Conservation (phyloP, 2,797 vertebrate genomes). For the Sphaeramia orbicularis region DNA sequence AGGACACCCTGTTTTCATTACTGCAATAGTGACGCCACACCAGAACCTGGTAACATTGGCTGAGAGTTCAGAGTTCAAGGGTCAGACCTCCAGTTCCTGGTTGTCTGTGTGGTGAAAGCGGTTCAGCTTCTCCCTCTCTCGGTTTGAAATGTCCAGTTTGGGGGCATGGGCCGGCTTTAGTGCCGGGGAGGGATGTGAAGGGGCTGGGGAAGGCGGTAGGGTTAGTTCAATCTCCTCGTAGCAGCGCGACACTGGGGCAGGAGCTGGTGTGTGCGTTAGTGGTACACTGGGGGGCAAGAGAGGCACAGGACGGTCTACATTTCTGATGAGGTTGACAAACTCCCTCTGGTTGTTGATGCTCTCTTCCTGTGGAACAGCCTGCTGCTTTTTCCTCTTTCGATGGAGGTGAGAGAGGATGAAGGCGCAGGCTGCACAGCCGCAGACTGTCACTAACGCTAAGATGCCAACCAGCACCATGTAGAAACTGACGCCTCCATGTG, state of each 20-base stretch:
- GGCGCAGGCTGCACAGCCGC: conserved; percentile 71
- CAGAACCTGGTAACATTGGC: conserved; percentile 42
- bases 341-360: conserved; percentile 88
- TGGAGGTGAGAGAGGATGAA: conserved; percentile 81
- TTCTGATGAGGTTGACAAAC: conserved; percentile 86
- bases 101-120: conserved; percentile 80
- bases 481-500: conserved; percentile 67
- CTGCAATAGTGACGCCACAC: conserved; percentile 46
- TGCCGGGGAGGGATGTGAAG: conserved; percentile 71
- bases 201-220: conserved; percentile 71
- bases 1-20: conserved; percentile 38
- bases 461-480: conserved; percentile 82
- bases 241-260: conserved; percentile 48
- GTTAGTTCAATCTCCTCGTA: conserved; percentile 87
- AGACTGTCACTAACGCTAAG: conserved; percentile 73
- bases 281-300: conserved; percentile 44
- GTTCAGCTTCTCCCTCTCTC: conserved; percentile 88
- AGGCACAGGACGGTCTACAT: conserved; percentile 77
- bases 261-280: conserved; percentile 35
- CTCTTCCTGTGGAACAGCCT: conserved; percentile 73
- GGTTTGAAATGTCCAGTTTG: conserved; percentile 88
- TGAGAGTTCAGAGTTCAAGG: conserved; percentile 51
- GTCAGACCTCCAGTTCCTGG: conserved; percentile 85
- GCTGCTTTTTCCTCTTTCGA: conserved; percentile 78
- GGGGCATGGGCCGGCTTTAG: conserved; percentile 76